Evolutionary conservation across 2,797 vertebrate species (phyloP).

Genomic region (Epinephelus awoara): DNA sequence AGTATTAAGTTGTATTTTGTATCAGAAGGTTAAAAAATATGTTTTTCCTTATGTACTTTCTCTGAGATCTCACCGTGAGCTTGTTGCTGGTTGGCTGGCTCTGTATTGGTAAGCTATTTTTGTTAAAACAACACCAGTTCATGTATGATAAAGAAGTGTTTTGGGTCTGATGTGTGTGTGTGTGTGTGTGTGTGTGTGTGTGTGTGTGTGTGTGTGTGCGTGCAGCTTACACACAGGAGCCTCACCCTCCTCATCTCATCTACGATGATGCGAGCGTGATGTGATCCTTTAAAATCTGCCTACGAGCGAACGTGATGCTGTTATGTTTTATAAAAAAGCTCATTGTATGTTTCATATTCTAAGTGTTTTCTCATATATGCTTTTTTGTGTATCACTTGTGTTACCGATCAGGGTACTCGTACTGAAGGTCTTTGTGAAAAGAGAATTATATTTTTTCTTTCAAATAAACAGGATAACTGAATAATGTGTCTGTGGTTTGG

Average conservation of each 20-base stretch:
- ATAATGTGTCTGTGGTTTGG: neutral
- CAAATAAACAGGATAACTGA: slow-evolving; percentile 73
- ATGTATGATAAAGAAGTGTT: slow-evolving; percentile 55
- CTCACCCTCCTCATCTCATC: slow-evolving; percentile 24
- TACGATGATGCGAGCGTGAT: slow-evolving; percentile 32
- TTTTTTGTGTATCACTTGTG: slow-evolving; percentile 62
- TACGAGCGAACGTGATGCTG: slow-evolving; percentile 43
- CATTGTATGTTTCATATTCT: slow-evolving; percentile 48
- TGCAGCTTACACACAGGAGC: slow-evolving; percentile 29
- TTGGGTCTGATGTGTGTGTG: slow-evolving; percentile 33
- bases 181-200: slow-evolving; percentile 1
- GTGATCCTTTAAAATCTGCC: slow-evolving; percentile 43
- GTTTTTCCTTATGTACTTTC: slow-evolving; percentile 55
- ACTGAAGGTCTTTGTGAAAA: slow-evolving; percentile 76
- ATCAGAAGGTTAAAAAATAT: slow-evolving; percentile 57
- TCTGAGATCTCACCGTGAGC: slow-evolving; percentile 78
- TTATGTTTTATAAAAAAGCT: slow-evolving; percentile 43
- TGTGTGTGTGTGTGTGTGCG: no score
- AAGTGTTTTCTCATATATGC: slow-evolving; percentile 56
- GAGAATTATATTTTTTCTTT: slow-evolving; percentile 76
- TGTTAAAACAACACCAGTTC: slow-evolving; percentile 57
- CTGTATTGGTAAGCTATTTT: slow-evolving; percentile 76
- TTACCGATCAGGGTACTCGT: slow-evolving; percentile 71
- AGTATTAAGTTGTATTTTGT: slow-evolving; percentile 77
- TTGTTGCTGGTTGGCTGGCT: slow-evolving; percentile 94